These are phyloP conservation scores for Erpetoichthys calabaricus DNA, from an alignment of 2,797 vertebrate species.

Conservation along the genomic window DNA sequence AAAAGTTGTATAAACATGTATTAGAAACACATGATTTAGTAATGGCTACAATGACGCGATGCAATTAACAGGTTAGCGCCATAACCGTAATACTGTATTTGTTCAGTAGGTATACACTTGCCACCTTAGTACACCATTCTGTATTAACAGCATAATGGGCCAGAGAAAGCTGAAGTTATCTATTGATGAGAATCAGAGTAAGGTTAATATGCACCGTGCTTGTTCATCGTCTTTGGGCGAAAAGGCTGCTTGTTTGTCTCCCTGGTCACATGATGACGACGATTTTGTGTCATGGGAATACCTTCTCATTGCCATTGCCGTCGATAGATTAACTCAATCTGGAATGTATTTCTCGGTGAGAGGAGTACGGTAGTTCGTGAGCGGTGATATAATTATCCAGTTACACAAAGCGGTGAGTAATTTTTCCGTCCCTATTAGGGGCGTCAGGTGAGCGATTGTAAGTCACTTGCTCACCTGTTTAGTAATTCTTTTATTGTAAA, in stretches of 20 bases:
- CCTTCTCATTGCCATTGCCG: neutral
- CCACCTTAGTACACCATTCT: neutral
- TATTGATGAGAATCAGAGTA: neutral
- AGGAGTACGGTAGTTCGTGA: neutral
- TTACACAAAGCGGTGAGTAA: neutral
- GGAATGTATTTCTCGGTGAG: no score
- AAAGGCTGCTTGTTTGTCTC: neutral
- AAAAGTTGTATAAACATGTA: no score
- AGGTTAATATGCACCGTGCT: neutral
- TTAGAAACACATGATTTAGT: no score
- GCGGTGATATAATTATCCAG: neutral
- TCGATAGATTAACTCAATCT: neutral
- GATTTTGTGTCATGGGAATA: neutral
- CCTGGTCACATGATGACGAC: neutral
- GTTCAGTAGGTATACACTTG: no score
- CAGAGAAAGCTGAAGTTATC: neutral
- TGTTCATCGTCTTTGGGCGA: neutral
- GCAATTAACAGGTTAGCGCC: no score
- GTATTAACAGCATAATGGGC: neutral
- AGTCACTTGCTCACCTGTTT: no score
- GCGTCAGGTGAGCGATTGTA: neutral
- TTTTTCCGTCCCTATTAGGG: neutral
- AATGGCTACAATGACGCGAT: no score
- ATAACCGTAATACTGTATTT: no score
- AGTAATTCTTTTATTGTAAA: neutral